Evolutionary conservation across 92 coral and sea anemone genomes (phyloP), one percentile per base, ranked within the genome.

Genomic region (Palythoa grandiflora): DNA sequence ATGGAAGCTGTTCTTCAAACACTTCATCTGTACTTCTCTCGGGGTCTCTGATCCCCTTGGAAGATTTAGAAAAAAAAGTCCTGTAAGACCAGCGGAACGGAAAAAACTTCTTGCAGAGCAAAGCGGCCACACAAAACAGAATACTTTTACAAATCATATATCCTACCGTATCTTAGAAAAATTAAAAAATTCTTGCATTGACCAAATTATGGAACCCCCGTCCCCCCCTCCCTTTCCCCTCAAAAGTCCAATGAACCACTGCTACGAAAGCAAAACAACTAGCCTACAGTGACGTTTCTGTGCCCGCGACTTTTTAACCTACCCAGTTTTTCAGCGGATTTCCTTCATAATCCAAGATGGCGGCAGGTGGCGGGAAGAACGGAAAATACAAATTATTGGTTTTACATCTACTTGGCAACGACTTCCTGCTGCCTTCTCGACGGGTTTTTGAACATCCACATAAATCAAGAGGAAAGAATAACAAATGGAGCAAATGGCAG

Each of bases 341-440:
- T 10, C 17, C 73, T 10, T 38, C 75, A 38, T 63, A 80, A 80
- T 80, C 61, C 85, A 80, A 80, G 13, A 80, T 80, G 85, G 85
- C 85, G 63, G 60, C 60, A 61, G 57, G 53, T 80, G 85, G 85
- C 85, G 61, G 60, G 54, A 65, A 80, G 85, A 28, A 20, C 72
- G 85, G 59, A 78, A 80, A 40, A 60, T 65, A 78, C 50, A 57
- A 78, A 77, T 20, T 39, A 39, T 36, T 2, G 20, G 37, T 19
- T 9, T 63, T 70, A 44, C 50, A 80, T 80, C 48, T 63, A 80
- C 85, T 80, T 80, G 75, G 75, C 74, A 80, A 80, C 86, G 38
- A 68, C 12, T 35, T 70, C 44, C 16, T 8, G 9, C 17, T n/a
- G 6, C 21, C 10, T 9, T 61, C 60, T 63, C 73, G 37, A 16